These are phyloP conservation scores for Drosophila ambigua DNA, from an alignment of 1,140 invertebrate species.

Conservation along the genomic window DNA sequence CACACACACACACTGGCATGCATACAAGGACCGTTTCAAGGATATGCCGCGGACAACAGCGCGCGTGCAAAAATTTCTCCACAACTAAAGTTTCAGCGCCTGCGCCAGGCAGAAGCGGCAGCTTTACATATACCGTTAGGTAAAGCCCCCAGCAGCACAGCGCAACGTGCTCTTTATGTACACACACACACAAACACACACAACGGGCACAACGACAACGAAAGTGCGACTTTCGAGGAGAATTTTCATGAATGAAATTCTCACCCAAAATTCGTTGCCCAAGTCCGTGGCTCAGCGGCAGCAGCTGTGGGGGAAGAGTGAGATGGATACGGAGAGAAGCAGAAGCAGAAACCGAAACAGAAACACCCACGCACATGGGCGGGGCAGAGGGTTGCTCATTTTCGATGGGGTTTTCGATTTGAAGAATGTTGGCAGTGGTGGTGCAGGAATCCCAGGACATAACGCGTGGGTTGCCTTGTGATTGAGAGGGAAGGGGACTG, in stretches of 20 bases:
- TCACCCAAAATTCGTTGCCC: slow-evolving; percentile 41
- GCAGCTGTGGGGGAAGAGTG: slow-evolving; percentile 31
- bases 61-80: slow-evolving; percentile 81
- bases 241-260: slow-evolving; percentile 83
- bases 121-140: slow-evolving; percentile 29
- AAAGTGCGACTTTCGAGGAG: slow-evolving; percentile 53
- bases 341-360: background rate
- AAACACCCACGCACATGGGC: slow-evolving; percentile 14
- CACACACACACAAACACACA: slow-evolving; percentile 25
- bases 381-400: no score
- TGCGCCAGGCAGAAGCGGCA: slow-evolving; percentile 37
- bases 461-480: no score
- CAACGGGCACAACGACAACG: slow-evolving; percentile 32
- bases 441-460: no score
- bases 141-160: slow-evolving; percentile 3
- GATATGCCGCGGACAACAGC: slow-evolving; percentile 59
- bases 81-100: slow-evolving; percentile 51
- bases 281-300: slow-evolving; percentile 27
- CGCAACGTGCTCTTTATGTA: slow-evolving; percentile 32
- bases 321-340: slow-evolving; percentile 16
- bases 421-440: no score
- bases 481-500: no score
- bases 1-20: slow-evolving; percentile 17
- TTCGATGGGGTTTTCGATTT: no score
- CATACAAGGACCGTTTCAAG: slow-evolving; percentile 67